Evolutionary conservation across 2,888 invertebrate genomes (phyloP).

Genomic region (Aspidiotus destructor): DNA sequence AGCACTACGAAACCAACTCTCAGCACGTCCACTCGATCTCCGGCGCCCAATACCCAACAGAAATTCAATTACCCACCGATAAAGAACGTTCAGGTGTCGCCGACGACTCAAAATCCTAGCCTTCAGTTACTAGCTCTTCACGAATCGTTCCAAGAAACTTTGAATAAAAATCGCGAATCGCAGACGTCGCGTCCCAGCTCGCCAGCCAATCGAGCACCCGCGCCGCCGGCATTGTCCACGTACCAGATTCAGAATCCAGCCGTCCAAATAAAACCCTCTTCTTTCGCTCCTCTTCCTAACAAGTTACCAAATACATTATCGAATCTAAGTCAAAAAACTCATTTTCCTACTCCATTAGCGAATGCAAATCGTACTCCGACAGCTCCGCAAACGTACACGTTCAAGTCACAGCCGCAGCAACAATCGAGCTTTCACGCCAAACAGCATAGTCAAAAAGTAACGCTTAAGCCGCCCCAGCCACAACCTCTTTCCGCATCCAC

Average conservation of each 20-base stretch:
- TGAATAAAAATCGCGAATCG: conserved; percentile 36
- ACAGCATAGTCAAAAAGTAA: conserved; percentile 24
- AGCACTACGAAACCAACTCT: conserved; percentile 40
- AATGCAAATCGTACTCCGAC: conserved; percentile 18
- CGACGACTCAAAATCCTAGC: conserved; percentile 38
- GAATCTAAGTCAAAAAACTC: conserved; percentile 30
- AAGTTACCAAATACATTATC: conserved; percentile 30
- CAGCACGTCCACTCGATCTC: conserved; percentile 37
- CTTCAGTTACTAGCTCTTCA: conserved; percentile 39
- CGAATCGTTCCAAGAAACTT: conserved; percentile 38
- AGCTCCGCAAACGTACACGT: conserved; percentile 3
- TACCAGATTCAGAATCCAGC: conserved; percentile 1
- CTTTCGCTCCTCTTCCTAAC: conserved; percentile 13
- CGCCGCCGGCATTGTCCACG: neutral
- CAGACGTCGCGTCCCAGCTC: conserved; percentile 34
- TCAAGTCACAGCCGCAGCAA: neutral
- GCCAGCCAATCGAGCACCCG: conserved; percentile 20
- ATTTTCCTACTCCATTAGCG: conserved; percentile 13
- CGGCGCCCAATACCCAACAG: conserved; percentile 36
- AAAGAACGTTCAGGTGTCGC: conserved; percentile 25
- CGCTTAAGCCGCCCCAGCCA: neutral
- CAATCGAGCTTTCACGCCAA: conserved; percentile 3
- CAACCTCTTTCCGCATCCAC: neutral
- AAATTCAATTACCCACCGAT: conserved; percentile 22
- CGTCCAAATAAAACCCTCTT: neutral